Evolutionary conservation across 2,888 invertebrate species (phyloP), one percentile per base, ranked within the genome.

Genomic region (Malthinus flaveolus): DNA sequence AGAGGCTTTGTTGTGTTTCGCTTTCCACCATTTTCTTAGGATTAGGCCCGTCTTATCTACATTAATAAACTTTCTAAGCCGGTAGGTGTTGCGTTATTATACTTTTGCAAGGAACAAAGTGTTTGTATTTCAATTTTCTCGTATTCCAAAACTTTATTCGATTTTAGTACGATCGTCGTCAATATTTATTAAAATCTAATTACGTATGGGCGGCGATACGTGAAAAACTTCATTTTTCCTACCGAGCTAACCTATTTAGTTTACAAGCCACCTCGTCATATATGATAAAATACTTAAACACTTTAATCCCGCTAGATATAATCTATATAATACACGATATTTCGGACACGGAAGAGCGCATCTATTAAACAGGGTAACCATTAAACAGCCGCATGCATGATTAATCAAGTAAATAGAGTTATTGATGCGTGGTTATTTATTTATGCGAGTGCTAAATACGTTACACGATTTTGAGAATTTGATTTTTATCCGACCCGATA

Each of bases 351-450:
- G 57, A 58, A 58, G 49, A 58, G 44, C 48, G 52, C 49, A 39
- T 45, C 52, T 49, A 53, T 58, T 52, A 58, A 52, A 58, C 47
- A 44, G 52, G 49, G 37, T 49, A 46, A 49, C 58, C 58, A 58
- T 53, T 53, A 58, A 58, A 58, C 53, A 58, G 52, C 58, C 42
- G 48, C 45, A 53, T 52, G 58, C 52, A 58, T 58, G 58, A 58
- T 58, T 58, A 58, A 58, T 58, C 52, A 53, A 53, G 58, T 52
- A 49, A 35, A 49, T 39, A 52, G 36, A 53, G 52, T 53, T 49
- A 58, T 58, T 58, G 58, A 58, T 53, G 58, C 36, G 49, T 49
- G 12, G 46, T 49, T 12, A 23, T 23, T 23, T 23, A 23, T 23
- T 23, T 23, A 23, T 23, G 5, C 5, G 5, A 23, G 23, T 23